A percentile compares a stretch with the other conserved stretches of the same genome.
These are phyloP conservation scores for Euleptes europaea DNA, from an alignment of 2,113 vertebrate genomes.

Conservation along the genomic window DNA sequence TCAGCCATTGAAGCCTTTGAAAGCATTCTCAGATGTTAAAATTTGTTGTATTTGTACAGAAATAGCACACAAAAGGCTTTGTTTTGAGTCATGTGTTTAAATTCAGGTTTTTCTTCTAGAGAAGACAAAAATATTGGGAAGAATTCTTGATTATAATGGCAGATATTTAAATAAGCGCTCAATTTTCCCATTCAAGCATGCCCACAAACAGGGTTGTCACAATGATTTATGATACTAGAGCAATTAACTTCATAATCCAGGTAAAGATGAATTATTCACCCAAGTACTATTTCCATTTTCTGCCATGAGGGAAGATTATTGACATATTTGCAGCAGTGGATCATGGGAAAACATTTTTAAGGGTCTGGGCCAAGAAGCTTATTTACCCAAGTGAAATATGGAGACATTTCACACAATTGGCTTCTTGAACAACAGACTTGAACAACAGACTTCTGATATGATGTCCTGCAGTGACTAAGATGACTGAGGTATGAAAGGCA, in stretches of 20 bases:
- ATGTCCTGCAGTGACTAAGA: not conserved
- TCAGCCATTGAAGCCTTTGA: not conserved
- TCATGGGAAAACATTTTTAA: not conserved
- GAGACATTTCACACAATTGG: not conserved
- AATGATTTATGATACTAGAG: not conserved
- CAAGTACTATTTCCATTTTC: not conserved
- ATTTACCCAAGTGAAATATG: not conserved
- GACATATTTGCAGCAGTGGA: not conserved
- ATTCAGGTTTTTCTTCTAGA: not conserved
- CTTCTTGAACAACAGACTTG: not conserved
- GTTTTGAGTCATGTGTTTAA: too few relatives aligned
- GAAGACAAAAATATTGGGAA: not conserved
- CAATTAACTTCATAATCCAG: not conserved
- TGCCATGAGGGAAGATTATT: not conserved
- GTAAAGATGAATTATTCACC: not conserved
- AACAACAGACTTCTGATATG: too few relatives aligned
- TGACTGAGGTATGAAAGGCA: conserved; percentile 23
- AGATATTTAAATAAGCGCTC: not conserved
- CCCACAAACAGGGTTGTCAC: too few relatives aligned
- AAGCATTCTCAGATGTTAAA: not conserved
- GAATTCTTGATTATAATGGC: not conserved
- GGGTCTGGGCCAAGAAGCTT: not conserved
- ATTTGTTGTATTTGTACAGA: not conserved
- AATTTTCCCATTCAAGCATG: not conserved
- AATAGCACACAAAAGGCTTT: not conserved